A percentile compares a stretch with the other conserved stretches of the same genome.
Evolutionary conservation across 2,113 vertebrate genomes (phyloP).

Genomic region (Chamaea fasciata): DNA sequence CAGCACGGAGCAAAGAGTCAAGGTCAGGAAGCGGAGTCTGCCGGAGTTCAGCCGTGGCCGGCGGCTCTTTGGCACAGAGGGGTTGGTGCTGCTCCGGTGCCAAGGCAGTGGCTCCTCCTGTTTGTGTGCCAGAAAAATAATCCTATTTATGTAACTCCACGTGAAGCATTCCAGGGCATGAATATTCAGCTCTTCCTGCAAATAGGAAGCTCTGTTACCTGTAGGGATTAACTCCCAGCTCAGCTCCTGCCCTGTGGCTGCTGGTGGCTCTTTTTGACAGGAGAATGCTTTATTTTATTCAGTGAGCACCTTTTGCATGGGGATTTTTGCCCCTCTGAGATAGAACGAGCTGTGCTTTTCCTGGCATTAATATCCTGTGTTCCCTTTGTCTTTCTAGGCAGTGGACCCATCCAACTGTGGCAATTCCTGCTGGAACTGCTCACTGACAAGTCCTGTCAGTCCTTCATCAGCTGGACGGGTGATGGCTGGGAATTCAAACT

Average conservation of each 20-base stretch:
- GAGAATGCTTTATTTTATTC: not conserved
- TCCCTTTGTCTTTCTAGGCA: slow-evolving; percentile 78
- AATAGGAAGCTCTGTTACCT: not conserved
- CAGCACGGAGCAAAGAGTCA: slow-evolving; percentile 25
- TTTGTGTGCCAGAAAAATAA: slow-evolving; percentile 29
- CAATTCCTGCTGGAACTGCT: slow-evolving; percentile 97
- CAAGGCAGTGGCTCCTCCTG: slow-evolving; percentile 8
- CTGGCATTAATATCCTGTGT: not conserved
- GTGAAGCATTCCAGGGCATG: not conserved
- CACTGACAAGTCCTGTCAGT: slow-evolving; percentile 98
- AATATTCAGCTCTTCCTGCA: not conserved
- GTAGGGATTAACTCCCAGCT: not conserved
- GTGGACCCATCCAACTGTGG: slow-evolving; percentile 98
- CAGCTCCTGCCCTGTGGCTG: not conserved
- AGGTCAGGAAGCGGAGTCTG: slow-evolving; percentile 36
- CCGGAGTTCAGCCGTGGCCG: slow-evolving; percentile 6
- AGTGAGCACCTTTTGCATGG: not conserved
- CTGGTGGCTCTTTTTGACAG: not conserved
- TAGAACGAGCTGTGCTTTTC: not conserved
- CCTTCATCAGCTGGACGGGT: slow-evolving; percentile 99
- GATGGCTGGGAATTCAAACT: slow-evolving; percentile 99
- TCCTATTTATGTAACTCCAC: slow-evolving; percentile 45
- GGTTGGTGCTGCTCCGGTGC: not conserved
- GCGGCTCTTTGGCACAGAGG: not conserved
- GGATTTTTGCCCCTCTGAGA: rapidly evolving